A percentile compares a stretch with the other conserved stretches of the same genome.
phyloP scores from a whole-genome alignment of 2,888 invertebrate genomes.

The Homarus gammarus region DNA sequence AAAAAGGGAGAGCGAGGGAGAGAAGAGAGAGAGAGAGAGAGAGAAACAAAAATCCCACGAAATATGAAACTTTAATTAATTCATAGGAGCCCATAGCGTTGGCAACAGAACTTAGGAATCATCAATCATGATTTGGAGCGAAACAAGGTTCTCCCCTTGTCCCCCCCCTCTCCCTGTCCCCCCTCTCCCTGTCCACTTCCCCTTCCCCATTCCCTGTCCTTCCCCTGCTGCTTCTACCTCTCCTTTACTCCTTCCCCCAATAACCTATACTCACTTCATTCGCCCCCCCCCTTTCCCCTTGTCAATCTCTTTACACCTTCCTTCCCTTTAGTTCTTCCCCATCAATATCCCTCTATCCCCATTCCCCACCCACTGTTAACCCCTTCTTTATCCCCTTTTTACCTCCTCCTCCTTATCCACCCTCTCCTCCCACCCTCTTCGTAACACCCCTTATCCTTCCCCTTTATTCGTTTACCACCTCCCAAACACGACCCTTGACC shows the following conservation, averaged over 20 bases:
- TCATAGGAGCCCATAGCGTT: conserved; percentile 56
- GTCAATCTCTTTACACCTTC: no score
- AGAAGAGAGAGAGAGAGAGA: no score
- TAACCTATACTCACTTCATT: no score
- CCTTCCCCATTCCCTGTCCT: not conserved
- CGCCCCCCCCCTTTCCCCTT: no score
- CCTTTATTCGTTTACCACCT: no score
- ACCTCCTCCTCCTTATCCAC: not conserved
- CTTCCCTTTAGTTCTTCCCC: no score
- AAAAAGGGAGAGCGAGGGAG: not conserved
- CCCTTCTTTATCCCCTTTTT: not conserved
- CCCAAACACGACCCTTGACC: no score
- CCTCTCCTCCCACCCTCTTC: not conserved
- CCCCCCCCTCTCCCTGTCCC: not conserved
- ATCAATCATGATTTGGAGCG: conserved; percentile 64
- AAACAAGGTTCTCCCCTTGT: conserved; percentile 8
- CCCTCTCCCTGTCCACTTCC: not conserved
- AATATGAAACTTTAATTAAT: conserved; percentile 50
- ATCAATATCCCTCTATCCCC: not conserved
- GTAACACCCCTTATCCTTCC: not conserved
- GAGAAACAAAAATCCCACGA: not conserved
- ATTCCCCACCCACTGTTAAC: not conserved
- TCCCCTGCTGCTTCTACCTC: no score
- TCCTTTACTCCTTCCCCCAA: no score
- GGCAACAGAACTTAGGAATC: conserved; percentile 58